Conservation (phyloP, 1,140 invertebrate genomes). For the Campoletis sonorensis region DNA sequence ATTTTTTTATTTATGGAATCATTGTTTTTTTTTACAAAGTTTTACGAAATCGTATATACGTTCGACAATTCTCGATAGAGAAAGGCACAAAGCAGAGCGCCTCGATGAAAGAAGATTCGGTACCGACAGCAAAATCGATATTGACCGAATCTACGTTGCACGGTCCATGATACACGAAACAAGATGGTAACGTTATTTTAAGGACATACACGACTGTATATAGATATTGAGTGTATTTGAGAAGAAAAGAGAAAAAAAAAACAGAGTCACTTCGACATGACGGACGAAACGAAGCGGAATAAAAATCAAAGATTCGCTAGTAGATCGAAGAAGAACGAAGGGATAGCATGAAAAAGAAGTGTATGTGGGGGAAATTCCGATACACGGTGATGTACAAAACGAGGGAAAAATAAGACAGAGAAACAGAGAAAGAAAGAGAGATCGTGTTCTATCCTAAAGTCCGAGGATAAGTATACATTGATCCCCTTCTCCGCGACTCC, state of each 20-base stretch:
- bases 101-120: too few species aligned
- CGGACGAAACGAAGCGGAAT: not conserved
- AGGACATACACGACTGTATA: too few species aligned
- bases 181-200: too few species aligned
- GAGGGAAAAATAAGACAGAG: not conserved
- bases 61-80: too few species aligned
- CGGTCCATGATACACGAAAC: too few species aligned
- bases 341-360: not conserved
- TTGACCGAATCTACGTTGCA: too few species aligned
- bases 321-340: not conserved
- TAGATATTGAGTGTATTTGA: too few species aligned
- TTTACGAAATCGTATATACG: too few species aligned
- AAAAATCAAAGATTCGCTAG: conserved; percentile 8
- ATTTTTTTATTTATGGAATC: too few species aligned
- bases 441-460: not conserved
- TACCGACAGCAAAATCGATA: too few species aligned
- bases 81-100: too few species aligned
- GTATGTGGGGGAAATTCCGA: not conserved
- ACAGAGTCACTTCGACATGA: not conserved
- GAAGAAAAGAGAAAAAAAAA: not conserved
- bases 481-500: not conserved
- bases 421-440: not conserved
- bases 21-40: too few species aligned
- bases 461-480: not conserved
- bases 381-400: not conserved